A percentile compares a stretch with the other conserved stretches of the same genome.
Evolutionary conservation across 2,888 invertebrate species (phyloP).

Genomic region (Caenorhabditis afra): DNA sequence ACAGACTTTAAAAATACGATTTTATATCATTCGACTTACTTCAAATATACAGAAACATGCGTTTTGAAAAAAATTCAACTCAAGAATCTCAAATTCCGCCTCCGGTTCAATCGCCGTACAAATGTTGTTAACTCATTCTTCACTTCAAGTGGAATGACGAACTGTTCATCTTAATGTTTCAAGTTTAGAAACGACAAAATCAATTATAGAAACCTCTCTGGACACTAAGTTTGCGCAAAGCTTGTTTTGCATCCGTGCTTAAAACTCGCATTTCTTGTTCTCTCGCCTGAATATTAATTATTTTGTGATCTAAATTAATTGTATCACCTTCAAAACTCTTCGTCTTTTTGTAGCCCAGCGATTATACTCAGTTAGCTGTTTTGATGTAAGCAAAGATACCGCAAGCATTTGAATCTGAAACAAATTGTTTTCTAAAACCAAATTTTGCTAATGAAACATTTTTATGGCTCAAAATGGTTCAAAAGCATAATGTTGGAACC

Average conservation of each 20-base stretch:
- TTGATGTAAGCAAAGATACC: constrained; percentile 73
- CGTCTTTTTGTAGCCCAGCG: constrained; percentile 75
- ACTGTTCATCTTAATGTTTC: constrained; percentile 35
- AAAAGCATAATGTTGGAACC: too few relatives aligned
- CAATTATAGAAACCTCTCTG: constrained; percentile 52
- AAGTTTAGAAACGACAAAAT: neutral
- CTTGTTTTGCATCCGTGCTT: constrained; percentile 63
- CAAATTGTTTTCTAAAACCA: neutral
- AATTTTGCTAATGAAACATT: neutral
- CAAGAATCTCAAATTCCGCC: constrained; percentile 59
- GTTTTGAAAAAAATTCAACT: constrained; percentile 3
- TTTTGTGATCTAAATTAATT: too few relatives aligned
- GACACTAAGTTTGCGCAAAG: constrained; percentile 63
- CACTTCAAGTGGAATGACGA: constrained; percentile 45
- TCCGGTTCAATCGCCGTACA: constrained; percentile 59
- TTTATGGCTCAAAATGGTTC: too few relatives aligned
- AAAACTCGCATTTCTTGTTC: constrained; percentile 69
- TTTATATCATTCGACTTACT: too few relatives aligned
- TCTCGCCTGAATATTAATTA: constrained; percentile 57
- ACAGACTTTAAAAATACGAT: too few relatives aligned
- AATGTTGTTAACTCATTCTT: constrained; percentile 62
- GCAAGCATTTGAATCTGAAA: constrained; percentile 77
- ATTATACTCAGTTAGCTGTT: constrained; percentile 75
- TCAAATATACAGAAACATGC: too few relatives aligned
- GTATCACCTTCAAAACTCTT: constrained; percentile 66